Evolutionary conservation across 2,888 invertebrate species (phyloP).

Genomic region (Harpalus rufipes): DNA sequence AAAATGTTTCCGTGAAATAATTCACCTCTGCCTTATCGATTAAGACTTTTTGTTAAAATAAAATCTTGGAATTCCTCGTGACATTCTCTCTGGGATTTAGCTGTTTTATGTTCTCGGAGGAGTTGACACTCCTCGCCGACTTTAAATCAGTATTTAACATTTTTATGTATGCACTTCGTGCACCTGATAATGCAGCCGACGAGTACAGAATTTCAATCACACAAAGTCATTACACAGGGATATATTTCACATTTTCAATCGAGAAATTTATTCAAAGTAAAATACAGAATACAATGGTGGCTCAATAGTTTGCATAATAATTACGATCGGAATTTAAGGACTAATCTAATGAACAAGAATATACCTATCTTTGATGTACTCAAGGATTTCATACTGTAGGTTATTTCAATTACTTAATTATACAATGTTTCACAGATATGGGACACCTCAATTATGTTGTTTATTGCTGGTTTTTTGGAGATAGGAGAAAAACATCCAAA

Average conservation of each 20-base stretch:
- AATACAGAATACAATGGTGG: background rate
- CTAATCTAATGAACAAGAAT: too few species aligned
- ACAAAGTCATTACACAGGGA: constrained; percentile 10
- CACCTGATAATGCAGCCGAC: constrained; percentile 1
- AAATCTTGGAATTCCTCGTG: constrained; percentile 45
- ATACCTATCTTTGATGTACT: too few species aligned
- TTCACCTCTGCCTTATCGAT: constrained; percentile 51
- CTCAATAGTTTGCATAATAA: background rate
- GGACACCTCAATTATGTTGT: too few species aligned
- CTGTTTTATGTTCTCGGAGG: constrained; percentile 43
- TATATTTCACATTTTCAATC: constrained; percentile 1
- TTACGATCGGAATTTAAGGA: background rate
- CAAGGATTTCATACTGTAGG: too few species aligned
- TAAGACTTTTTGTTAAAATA: constrained; percentile 54
- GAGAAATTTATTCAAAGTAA: background rate
- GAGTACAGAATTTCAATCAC: constrained; percentile 27
- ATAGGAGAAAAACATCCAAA: too few species aligned
- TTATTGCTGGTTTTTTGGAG: too few species aligned
- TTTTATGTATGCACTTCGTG: constrained; percentile 45
- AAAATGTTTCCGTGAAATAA: constrained; percentile 55
- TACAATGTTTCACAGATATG: too few species aligned
- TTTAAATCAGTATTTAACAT: constrained; percentile 54
- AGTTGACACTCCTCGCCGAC: constrained; percentile 14
- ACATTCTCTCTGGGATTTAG: constrained; percentile 52
- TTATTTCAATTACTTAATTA: too few species aligned